These are phyloP conservation scores for Bemisia tabaci DNA, from an alignment of 1,140 invertebrate genomes.

Conservation along the genomic window DNA sequence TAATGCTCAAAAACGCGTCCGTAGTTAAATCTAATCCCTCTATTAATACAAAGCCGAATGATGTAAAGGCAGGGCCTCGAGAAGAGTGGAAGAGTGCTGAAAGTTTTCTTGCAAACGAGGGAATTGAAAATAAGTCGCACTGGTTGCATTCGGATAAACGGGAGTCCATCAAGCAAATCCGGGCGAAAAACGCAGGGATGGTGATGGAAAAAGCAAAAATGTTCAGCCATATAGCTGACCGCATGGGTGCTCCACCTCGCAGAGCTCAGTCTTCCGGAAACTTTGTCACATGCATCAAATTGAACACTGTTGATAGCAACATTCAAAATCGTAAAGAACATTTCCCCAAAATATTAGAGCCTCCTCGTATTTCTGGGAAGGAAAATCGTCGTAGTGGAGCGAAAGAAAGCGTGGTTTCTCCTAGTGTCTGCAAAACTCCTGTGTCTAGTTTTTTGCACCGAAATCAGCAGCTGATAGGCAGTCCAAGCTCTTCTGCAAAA, in stretches of 20 bases:
- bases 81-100: conserved; percentile 32
- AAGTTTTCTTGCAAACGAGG: conserved; percentile 29
- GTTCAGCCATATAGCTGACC: conserved; percentile 38
- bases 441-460: neutral
- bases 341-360: neutral
- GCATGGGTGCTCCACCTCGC: neutral
- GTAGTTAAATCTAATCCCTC: neutral
- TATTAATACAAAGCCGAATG: neutral
- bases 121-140: neutral
- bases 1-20: neutral
- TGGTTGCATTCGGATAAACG: conserved; percentile 33
- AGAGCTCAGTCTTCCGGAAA: neutral
- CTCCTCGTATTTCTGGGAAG: neutral
- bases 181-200: conserved; percentile 50
- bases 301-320: neutral
- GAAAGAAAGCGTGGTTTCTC: neutral
- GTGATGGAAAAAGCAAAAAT: conserved; percentile 48
- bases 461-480: neutral
- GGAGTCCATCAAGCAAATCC: conserved; percentile 43
- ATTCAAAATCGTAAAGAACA: neutral
- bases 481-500: neutral
- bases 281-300: neutral
- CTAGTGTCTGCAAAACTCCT: neutral
- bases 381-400: neutral
- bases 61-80: neutral